Base-by-base conservation (phyloP, 2,888 invertebrate species). In the Catocala nupta region DNA sequence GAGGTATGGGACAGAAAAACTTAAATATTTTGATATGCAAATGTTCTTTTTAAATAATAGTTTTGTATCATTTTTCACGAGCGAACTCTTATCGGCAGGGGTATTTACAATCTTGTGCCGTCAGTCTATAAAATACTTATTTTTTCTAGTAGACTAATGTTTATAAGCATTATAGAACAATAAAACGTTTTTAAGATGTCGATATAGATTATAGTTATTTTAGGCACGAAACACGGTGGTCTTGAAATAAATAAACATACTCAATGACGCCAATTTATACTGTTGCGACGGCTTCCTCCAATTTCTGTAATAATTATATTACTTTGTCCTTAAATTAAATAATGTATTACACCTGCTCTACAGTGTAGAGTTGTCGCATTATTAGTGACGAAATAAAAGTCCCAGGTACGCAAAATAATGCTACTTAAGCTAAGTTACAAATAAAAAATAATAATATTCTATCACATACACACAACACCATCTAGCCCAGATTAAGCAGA, bases 1-100 rank as follows among this genome's bases (percentile, higher is more conserved):
- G 68, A 75, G 68, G 54, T 66, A 72, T 70, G 52, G 52, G 60
- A 54, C 65, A 75, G 64, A 76, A 72, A 77, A 73, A 66, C 67
- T 69, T 70, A 67, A 71, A 72, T 77, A 75, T 72, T 80, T 86
- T 84, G 71, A 84, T 81, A 87, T 88, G 84, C 74, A 81, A 87
- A 87, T 87, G 68, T 52, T 36, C 50, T 39, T 39, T 5, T 69
- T 64, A 61, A 62, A 68, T 62, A 63, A 69, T 74, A 51, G 63
- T 66, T 70, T 65, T 50, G 68, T 75, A 63, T 78, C 42, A 56
- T 66, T 73, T 77, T 72, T 71, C 65, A 65, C 65, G 52, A 34
- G 53, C 44, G 50, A 45, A 55, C 34, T 52, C 36, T 51, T 61
- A 33, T 50, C 48, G 48, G 12, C 11, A n/a, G n/a, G 5, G n/a